A percentile compares a stretch with the other conserved stretches of the same genome.
phyloP scores from a whole-genome alignment of 2,797 vertebrate genomes.

The Microcaecilia unicolor region DNA sequence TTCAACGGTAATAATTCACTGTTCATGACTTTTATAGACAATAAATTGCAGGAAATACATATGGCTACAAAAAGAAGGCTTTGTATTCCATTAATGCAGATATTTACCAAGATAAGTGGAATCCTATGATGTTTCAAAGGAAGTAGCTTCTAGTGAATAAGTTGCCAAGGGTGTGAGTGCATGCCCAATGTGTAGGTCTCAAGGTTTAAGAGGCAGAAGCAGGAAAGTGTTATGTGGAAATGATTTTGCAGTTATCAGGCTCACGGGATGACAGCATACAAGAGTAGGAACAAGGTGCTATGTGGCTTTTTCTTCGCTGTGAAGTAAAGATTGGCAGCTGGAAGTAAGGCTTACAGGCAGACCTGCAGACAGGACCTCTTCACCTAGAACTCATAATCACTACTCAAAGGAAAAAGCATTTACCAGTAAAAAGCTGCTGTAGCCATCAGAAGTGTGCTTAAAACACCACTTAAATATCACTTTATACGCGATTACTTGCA shows the following conservation, averaged over 20 bases:
- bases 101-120: slow-evolving; percentile 60
- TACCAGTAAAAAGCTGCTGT: slow-evolving; percentile 94
- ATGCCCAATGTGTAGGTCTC: slow-evolving; percentile 52
- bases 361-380: slow-evolving; percentile 95
- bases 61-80: slow-evolving; percentile 44
- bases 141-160: slow-evolving; percentile 39
- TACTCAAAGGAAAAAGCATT: slow-evolving; percentile 93
- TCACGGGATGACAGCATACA: slow-evolving; percentile 86
- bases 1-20: slow-evolving; percentile 59
- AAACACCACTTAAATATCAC: slow-evolving; percentile 99
- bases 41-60: slow-evolving; percentile 62
- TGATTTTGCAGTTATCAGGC: slow-evolving; percentile 88
- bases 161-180: slow-evolving; percentile 44
- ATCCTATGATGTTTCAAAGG: slow-evolving; percentile 33
- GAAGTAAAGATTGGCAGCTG: slow-evolving; percentile 96
- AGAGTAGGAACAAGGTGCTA: slow-evolving; percentile 80
- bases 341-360: slow-evolving; percentile 94
- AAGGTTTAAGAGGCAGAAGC: slow-evolving; percentile 67
- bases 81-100: slow-evolving; percentile 58
- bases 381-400: slow-evolving; percentile 98
- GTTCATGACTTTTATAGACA: slow-evolving; percentile 68
- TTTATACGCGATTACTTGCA: slow-evolving; percentile 99
- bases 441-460: slow-evolving; percentile 99
- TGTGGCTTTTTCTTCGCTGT: slow-evolving; percentile 74
- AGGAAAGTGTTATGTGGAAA: slow-evolving; percentile 79